Conservation (phyloP, 2,888 invertebrate species). For the Agrochola litura region DNA sequence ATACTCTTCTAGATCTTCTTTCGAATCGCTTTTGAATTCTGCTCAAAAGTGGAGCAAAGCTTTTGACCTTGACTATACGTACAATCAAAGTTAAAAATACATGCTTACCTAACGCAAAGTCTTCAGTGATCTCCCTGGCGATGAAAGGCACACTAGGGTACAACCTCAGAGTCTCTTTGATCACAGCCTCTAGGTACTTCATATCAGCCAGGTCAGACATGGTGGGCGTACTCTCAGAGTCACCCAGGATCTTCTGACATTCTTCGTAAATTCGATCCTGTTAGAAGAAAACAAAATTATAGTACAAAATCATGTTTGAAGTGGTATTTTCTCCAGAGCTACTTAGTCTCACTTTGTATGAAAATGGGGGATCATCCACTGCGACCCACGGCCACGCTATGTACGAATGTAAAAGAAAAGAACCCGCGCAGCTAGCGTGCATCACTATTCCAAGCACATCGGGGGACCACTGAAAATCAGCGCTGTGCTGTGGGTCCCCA, state of each 20-base stretch:
- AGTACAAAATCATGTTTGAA: neutral
- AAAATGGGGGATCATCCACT: too few relatives aligned
- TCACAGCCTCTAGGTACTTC: conserved; percentile 92
- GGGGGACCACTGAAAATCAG: too few relatives aligned
- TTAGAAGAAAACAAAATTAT: neutral
- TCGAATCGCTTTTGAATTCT: neutral
- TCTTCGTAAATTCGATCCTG: conserved; percentile 86
- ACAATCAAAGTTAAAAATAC: neutral
- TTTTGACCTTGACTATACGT: neutral
- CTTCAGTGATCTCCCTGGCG: conserved; percentile 90
- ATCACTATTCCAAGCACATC: too few relatives aligned
- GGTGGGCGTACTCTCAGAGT: conserved; percentile 83
- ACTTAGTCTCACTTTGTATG: too few relatives aligned
- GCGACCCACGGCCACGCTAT: too few relatives aligned
- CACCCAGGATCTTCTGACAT: conserved; percentile 78
- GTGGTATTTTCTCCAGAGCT: neutral
- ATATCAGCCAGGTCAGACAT: conserved; percentile 91
- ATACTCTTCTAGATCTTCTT: neutral
- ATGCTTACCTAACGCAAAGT: conserved; percentile 90
- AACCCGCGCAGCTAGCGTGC: too few relatives aligned
- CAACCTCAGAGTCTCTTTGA: conserved; percentile 92
- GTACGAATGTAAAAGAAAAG: too few relatives aligned
- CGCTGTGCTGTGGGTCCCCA: too few relatives aligned
- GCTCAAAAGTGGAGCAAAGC: neutral
- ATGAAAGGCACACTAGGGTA: conserved; percentile 93